phyloP scores from a whole-genome alignment of 2,888 invertebrate species.

The Patella caerulea region DNA sequence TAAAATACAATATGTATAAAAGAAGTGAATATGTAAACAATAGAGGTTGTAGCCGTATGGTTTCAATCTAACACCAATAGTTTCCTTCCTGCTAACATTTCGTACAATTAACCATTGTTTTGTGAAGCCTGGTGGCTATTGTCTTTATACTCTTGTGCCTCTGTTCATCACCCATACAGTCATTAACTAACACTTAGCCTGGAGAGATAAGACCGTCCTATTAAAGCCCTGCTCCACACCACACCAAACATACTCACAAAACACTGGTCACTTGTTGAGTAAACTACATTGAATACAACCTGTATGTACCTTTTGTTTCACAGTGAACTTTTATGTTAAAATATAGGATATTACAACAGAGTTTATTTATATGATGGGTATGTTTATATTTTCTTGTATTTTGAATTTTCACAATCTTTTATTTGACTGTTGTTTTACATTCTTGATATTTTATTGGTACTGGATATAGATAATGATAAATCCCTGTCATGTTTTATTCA shows the following conservation, averaged over 20 bases:
- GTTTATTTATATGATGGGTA: no score
- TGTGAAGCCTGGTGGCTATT: slow-evolving; percentile 21
- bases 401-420: no score
- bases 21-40: background rate
- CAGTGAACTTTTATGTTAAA: no score
- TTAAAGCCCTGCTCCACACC: background rate
- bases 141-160: slow-evolving; percentile 15
- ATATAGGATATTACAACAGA: no score
- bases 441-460: no score
- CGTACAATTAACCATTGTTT: slow-evolving; percentile 28
- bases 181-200: slow-evolving; percentile 13
- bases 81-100: slow-evolving; percentile 18
- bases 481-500: no score
- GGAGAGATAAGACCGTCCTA: background rate
- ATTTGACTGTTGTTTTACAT: no score
- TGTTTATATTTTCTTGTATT: no score
- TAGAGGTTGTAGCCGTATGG: slow-evolving; percentile 13
- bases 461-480: no score
- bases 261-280: background rate
- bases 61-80: slow-evolving; percentile 20
- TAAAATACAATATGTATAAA: no score
- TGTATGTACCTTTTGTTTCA: no score
- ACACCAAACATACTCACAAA: background rate
- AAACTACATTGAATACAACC: no score
- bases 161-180: slow-evolving; percentile 7